phyloP scores from a whole-genome alignment of 64 coral and sea anemone species.

The Porites lutea region DNA sequence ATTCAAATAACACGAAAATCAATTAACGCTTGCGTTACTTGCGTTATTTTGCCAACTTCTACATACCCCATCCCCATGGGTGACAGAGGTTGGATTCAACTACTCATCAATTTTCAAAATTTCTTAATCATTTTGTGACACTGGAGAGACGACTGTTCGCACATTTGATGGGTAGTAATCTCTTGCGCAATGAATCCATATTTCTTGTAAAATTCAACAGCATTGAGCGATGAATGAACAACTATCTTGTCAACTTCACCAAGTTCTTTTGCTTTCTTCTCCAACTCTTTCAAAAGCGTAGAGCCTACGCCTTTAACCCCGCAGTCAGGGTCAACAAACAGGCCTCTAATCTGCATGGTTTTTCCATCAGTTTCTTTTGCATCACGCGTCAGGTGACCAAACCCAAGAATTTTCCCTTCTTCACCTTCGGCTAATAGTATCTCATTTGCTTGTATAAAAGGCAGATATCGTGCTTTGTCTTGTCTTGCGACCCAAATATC shows the following conservation, averaged over 20 bases:
- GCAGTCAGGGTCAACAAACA: conserved; percentile 59
- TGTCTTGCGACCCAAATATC: conserved; percentile 54
- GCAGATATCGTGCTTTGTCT: conserved; percentile 34
- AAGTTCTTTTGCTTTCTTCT: conserved; percentile 23
- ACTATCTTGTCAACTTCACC: not conserved
- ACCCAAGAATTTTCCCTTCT: conserved; percentile 30
- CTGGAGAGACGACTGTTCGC: conserved; percentile 1
- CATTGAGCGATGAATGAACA: conserved; percentile 43
- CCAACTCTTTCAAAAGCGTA: conserved; percentile 21
- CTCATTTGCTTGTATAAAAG: conserved; percentile 66
- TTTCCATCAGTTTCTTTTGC: conserved; percentile 15
- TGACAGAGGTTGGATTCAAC: no score
- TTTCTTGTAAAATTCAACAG: conserved; percentile 57
- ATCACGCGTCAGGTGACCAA: conserved; percentile 71
- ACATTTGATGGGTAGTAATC: not conserved
- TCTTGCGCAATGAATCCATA: conserved; percentile 15
- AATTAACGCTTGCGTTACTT: no score
- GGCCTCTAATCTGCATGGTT: conserved; percentile 15
- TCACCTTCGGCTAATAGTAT: conserved; percentile 50
- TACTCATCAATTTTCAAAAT: not conserved
- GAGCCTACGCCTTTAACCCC: conserved; percentile 37
- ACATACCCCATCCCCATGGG: no score
- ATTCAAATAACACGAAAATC: no score
- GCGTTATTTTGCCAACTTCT: no score
- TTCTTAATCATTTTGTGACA: conserved; percentile 37